These are phyloP conservation scores for Eupeodes luniger DNA, from an alignment of 2,888 invertebrate genomes.

Conservation along the genomic window DNA sequence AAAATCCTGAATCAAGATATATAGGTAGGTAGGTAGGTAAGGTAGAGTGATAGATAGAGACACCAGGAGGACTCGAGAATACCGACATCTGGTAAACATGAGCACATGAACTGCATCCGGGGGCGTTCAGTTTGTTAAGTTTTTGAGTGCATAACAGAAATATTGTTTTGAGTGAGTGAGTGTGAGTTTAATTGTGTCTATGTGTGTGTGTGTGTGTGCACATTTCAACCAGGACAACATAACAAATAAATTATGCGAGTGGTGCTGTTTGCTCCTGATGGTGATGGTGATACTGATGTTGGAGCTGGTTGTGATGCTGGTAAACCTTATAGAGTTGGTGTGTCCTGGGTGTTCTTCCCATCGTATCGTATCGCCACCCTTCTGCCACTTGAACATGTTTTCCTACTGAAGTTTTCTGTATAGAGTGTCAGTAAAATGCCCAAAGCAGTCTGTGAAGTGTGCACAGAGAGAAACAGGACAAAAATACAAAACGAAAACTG, in stretches of 20 bases:
- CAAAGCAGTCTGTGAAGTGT: conserved; percentile 53
- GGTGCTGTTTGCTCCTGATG: conserved; percentile 50
- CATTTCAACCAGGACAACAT: conserved; percentile 51
- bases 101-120: conserved; percentile 22
- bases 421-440: conserved; percentile 56
- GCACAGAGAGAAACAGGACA: conserved; percentile 6
- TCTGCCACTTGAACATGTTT: conserved; percentile 43
- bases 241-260: conserved; percentile 70
- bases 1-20: conserved; percentile 2
- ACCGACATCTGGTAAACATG: conserved; percentile 29
- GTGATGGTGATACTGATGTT: conserved; percentile 3
- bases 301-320: conserved; percentile 10
- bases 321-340: conserved; percentile 3
- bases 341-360: conserved; percentile 46
- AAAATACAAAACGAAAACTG: background rate
- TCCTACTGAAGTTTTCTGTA: conserved; percentile 54
- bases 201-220: conserved; percentile 4
- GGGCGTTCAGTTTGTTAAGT: conserved; percentile 12
- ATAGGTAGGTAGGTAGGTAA: no score
- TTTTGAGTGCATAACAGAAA: conserved; percentile 24
- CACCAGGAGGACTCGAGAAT: background rate
- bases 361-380: conserved; percentile 11
- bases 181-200: background rate
- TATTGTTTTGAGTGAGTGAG: conserved; percentile 7
- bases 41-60: background rate